Percentiles rank a stretch among this genome's conserved stretches.
Evolutionary conservation across 2,797 vertebrate species (phyloP).

Genomic region (Pygocentrus nattereri): DNA sequence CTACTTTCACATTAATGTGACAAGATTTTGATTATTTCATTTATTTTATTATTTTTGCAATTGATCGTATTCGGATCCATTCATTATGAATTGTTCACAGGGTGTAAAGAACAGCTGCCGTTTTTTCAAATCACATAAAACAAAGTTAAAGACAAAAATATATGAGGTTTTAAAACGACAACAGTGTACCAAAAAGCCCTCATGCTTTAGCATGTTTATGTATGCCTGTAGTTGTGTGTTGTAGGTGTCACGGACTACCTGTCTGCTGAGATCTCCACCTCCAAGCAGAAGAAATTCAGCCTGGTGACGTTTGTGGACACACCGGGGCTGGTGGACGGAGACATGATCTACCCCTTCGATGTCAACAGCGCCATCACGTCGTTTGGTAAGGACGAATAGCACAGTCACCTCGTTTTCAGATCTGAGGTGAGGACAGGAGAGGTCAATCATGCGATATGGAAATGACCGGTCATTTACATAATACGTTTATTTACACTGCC

Average conservation of each 20-base stretch:
- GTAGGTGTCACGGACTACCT: conserved; percentile 81
- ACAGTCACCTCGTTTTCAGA: neutral
- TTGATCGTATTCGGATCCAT: too few species aligned
- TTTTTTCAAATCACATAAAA: too few species aligned
- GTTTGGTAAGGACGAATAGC: conserved; percentile 73
- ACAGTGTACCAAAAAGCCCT: too few species aligned
- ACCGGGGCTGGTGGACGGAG: conserved; percentile 83
- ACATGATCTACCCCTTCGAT: conserved; percentile 85
- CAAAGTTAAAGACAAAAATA: too few species aligned
- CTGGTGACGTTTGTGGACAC: conserved; percentile 86
- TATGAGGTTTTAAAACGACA: too few species aligned
- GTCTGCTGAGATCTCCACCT: conserved; percentile 83
- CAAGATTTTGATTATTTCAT: too few species aligned
- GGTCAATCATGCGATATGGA: neutral
- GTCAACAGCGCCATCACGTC: conserved; percentile 81
- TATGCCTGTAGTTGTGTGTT: conserved; percentile 62
- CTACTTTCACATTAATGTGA: too few species aligned
- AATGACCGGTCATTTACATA: neutral
- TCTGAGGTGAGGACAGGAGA: neutral
- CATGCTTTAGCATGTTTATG: conserved; percentile 23
- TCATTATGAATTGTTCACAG: too few species aligned
- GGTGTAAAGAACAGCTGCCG: too few species aligned
- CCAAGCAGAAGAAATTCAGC: conserved; percentile 86
- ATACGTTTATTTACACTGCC: neutral
- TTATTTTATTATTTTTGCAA: too few species aligned